Evolutionary conservation across 2,888 invertebrate genomes (phyloP), one percentile per base, ranked within the genome.

Genomic region (Oligia fasciuncula): DNA sequence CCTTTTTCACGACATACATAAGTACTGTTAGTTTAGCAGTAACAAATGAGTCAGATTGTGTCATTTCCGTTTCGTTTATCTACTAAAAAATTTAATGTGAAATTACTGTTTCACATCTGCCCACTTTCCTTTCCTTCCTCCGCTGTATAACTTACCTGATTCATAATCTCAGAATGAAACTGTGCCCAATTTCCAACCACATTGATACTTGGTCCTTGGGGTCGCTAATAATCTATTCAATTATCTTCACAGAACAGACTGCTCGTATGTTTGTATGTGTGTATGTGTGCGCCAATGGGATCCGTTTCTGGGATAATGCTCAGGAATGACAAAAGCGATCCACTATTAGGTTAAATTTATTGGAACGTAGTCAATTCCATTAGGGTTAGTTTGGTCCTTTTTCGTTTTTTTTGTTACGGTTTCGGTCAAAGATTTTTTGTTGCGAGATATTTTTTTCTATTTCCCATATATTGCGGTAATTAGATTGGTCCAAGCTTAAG

Each of bases 181-280:
- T 57, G 63, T 71, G 68, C 51, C 17, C 66, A 57, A 65, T 79
- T 74, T 76, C 35, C 60, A n/a, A 67, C 43, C 54, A 80, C 17
- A 77, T 73, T 60, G 40, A 73, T 73, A 13, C 57, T 65, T 46
- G 73, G 73, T 73, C 76, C 75, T 80, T 73, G 70, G 67, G 70
- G 73, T 74, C 78, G 60, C 70, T 78, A 76, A 83, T 86, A 81
- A 85, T 87, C 76, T 79, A 85, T 81, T 87, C 70, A 86, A 84
- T 85, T 82, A 86, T 80, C 84, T 73, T 70, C 73, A 66, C 51
- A 76, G 71, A 81, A 76, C 70, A 68, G 65, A 69, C 40, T 68
- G 9, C 49, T 4, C 62, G 14, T 80, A 49, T 77, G 69, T 60
- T 11, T 63, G 49, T 49, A 8, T 67, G 67, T 67, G 29, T 79